Percentiles rank a stretch among this genome's conserved stretches.
Conservation (phyloP, 2,888 invertebrate genomes). For the Chrysolina oricalcia region DNA sequence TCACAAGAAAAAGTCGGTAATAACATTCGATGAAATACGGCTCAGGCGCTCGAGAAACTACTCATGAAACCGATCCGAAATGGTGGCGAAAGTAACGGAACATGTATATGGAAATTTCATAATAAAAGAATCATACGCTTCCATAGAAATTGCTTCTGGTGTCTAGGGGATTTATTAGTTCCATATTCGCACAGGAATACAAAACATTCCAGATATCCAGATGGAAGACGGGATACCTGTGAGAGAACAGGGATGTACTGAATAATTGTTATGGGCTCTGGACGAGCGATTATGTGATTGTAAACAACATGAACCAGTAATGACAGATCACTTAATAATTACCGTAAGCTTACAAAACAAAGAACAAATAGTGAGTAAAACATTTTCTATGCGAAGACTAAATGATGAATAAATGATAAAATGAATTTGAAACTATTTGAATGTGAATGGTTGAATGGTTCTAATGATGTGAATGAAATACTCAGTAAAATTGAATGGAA, state of each 20-base stretch:
- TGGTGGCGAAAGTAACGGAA: conserved; percentile 37
- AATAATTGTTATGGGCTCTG: too few species aligned
- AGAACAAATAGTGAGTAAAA: too few species aligned
- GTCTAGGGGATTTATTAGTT: conserved; percentile 31
- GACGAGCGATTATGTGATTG: neutral
- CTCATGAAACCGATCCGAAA: conserved; percentile 7
- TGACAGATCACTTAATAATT: neutral
- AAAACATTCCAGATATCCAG: neutral
- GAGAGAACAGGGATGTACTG: too few species aligned
- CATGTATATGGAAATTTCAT: conserved; percentile 47
- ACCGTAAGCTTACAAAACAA: too few species aligned
- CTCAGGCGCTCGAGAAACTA: neutral
- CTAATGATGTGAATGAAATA: too few species aligned
- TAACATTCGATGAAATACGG: conserved; percentile 5
- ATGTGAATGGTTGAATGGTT: too few species aligned
- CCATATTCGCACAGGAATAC: neutral
- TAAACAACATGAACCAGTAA: neutral
- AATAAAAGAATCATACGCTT: conserved; percentile 42
- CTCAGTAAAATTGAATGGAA: too few species aligned
- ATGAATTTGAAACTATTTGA: too few species aligned
- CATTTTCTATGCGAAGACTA: too few species aligned
- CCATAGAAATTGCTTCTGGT: conserved; percentile 36
- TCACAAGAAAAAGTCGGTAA: conserved; percentile 2
- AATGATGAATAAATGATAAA: too few species aligned
- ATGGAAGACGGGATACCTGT: neutral